Evolutionary conservation across 2,113 vertebrate species (phyloP).

Genomic region (Cheirogaleus medius): DNA sequence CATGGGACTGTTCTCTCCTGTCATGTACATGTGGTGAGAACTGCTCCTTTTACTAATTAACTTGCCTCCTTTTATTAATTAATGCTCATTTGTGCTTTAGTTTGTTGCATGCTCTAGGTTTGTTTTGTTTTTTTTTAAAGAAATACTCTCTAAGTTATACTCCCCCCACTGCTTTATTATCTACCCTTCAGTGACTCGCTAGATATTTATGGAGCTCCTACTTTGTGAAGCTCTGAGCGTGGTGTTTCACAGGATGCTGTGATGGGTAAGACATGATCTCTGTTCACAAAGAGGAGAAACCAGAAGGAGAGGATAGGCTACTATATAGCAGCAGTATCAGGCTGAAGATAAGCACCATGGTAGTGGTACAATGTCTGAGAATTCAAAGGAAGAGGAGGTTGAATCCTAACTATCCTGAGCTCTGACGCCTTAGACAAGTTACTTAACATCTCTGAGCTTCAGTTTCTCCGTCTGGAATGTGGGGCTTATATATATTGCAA

Average conservation of each 20-base stretch:
- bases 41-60: constrained; percentile 43
- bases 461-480: background rate
- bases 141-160: background rate
- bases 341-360: rapidly evolving
- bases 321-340: rapidly evolving
- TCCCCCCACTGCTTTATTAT: background rate
- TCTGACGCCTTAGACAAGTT: background rate
- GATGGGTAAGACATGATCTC: background rate
- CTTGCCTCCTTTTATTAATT: constrained; percentile 18
- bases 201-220: background rate
- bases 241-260: background rate
- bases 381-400: background rate
- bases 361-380: background rate
- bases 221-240: background rate
- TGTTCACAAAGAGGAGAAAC: background rate
- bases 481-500: background rate
- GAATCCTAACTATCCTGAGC: background rate
- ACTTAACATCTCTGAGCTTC: background rate
- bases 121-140: background rate
- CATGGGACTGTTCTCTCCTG: rapidly evolving
- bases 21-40: background rate
- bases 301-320: background rate
- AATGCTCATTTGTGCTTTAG: background rate
- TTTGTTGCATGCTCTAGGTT: background rate
- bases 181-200: background rate